phyloP scores from a whole-genome alignment of 2,797 vertebrate species.

The Sebastes elongatus region DNA sequence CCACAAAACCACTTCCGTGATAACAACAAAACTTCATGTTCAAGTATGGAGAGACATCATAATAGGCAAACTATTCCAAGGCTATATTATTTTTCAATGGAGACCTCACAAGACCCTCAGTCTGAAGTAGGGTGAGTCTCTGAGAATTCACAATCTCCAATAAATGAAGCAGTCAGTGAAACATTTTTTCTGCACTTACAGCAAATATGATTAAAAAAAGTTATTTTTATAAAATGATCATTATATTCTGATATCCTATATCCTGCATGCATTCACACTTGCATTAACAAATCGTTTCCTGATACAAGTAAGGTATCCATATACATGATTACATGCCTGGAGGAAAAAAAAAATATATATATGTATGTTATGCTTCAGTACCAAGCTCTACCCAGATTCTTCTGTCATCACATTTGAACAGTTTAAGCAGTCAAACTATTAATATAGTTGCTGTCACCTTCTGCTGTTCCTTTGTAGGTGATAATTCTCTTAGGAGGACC shows the following conservation, averaged over 20 bases:
- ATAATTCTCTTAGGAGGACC: slow-evolving; percentile 7
- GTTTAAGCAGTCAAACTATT: background rate
- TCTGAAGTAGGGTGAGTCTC: background rate
- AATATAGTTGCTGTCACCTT: background rate
- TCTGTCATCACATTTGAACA: background rate
- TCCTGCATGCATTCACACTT: background rate
- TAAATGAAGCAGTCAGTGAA: background rate
- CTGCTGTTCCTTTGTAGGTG: background rate
- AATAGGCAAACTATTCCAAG: background rate
- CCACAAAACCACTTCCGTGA: background rate
- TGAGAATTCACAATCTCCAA: background rate
- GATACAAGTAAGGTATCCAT: background rate
- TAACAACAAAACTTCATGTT: background rate
- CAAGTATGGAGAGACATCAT: background rate
- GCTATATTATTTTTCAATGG: background rate
- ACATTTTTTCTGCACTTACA: background rate
- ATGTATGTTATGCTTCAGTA: background rate
- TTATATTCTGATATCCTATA: too few relatives aligned
- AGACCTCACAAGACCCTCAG: background rate
- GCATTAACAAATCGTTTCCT: background rate
- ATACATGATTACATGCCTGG: background rate
- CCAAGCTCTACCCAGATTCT: background rate
- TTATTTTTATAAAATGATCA: too few relatives aligned
- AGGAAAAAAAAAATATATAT: background rate
- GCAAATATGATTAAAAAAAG: too few relatives aligned